phyloP scores from a whole-genome alignment of 2,888 invertebrate genomes.

The Hypselothyrea guttata region DNA sequence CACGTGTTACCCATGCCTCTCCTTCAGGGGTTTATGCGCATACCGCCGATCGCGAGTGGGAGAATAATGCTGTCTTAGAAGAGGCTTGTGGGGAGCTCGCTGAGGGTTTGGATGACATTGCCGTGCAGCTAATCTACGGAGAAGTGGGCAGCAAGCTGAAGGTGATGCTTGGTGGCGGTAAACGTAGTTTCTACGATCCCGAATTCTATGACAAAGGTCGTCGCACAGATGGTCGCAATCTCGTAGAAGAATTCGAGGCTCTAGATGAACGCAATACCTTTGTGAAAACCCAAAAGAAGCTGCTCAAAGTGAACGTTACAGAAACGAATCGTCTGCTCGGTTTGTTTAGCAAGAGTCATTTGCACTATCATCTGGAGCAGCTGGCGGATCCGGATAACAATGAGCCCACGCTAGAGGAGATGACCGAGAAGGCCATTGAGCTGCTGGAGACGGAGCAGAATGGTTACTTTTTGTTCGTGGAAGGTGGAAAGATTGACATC shows the following conservation, averaged over 20 bases:
- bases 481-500: conserved; percentile 84
- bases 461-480: conserved; percentile 90
- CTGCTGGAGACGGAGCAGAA: conserved; percentile 86
- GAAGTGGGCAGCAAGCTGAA: conserved; percentile 87
- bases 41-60: conserved; percentile 88
- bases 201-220: conserved; percentile 83
- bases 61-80: conserved; percentile 85
- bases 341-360: conserved; percentile 86
- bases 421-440: conserved; percentile 88
- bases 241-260: conserved; percentile 86
- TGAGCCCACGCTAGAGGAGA: conserved; percentile 88
- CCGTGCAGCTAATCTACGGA: conserved; percentile 86
- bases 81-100: conserved; percentile 82
- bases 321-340: conserved; percentile 86
- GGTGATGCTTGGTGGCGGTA: conserved; percentile 90
- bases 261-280: conserved; percentile 83
- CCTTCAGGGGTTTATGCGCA: conserved; percentile 87
- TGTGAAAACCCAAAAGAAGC: conserved; percentile 83
- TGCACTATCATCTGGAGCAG: conserved; percentile 87
- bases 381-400: conserved; percentile 80
- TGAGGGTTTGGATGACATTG: conserved; percentile 86
- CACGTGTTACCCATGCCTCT: conserved; percentile 90
- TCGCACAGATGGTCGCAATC: conserved; percentile 85
- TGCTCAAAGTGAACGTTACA: conserved; percentile 82
- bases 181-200: conserved; percentile 85